phyloP scores from a whole-genome alignment of 2,888 invertebrate species.

The Rapana venosa region DNA sequence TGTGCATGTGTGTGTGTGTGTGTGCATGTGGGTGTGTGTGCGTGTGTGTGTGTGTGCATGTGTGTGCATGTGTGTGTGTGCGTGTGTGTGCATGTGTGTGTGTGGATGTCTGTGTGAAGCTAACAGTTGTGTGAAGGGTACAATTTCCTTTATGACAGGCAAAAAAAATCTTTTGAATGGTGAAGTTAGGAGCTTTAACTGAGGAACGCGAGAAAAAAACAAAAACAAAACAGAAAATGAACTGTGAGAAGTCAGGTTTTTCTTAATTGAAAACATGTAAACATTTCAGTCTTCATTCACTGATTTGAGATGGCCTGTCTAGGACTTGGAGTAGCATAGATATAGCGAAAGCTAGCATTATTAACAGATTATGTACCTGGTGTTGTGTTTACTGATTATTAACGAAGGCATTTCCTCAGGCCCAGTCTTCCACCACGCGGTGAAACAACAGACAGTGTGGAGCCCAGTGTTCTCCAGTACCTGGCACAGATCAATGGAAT shows the following conservation, averaged over 20 bases:
- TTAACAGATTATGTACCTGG: not conserved
- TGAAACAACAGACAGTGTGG: slow-evolving; percentile 43
- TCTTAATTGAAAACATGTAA: too few species aligned
- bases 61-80: not conserved
- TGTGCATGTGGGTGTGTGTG: slow-evolving; percentile 27
- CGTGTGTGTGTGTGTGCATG: not conserved
- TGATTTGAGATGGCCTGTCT: too few species aligned
- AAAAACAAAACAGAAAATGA: too few species aligned
- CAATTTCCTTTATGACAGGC: not conserved
- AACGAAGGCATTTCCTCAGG: not conserved
- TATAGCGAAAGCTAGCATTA: too few species aligned
- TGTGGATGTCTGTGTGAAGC: not conserved
- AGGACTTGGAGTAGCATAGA: too few species aligned
- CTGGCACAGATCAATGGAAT: slow-evolving; percentile 40
- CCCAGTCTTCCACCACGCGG: slow-evolving; percentile 45
- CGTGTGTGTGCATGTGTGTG: not conserved
- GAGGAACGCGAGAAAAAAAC: too few species aligned
- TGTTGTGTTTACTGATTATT: not conserved
- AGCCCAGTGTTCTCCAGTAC: slow-evolving; percentile 39
- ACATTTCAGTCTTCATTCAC: too few species aligned
- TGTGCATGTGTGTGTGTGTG: slow-evolving; percentile 22
- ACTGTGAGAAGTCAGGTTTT: too few species aligned
- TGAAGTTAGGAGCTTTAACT: too few species aligned
- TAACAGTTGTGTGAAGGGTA: not conserved
- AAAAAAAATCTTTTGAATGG: too few species aligned